Base-by-base conservation (phyloP, 2,888 invertebrate genomes). In the Callimorpha dominula region DNA sequence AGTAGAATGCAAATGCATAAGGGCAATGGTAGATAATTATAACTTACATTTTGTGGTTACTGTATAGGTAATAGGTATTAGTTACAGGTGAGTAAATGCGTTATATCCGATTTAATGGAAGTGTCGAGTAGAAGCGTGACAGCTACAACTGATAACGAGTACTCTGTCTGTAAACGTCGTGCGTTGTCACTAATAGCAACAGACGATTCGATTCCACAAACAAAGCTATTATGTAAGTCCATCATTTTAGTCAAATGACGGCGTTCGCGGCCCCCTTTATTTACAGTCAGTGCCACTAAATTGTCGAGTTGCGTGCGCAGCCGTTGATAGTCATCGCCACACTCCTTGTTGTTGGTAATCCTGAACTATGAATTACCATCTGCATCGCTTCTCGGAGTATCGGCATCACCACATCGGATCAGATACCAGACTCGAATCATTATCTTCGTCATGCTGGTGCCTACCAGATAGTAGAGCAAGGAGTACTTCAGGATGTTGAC, bases 291-390 rank as follows among this genome's bases (percentile, higher is more conserved):
- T 63, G 69, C 20, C 69, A 64, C 31, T 20, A 70, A 64, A 70
- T 64, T 50, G 52, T 0, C 52, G 15, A 43, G 43, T 70, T 43
- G 70, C 70, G 70, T 70, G 69, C 52, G 31, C 62, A 14, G 31
- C 12, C 42, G 17, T 42, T 31, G 64, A 70, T 70, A 70, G 20
- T 14, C 42, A 70, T 70, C 67, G 67, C 43, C 31, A 20, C 14
- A 15, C 46, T 43, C 20, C 60, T n/a, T 11, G 31, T 15, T 43
- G 65, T n/a, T 49, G 65, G 43, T 9, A 17, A 54, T 57, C 57
- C 31, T 12, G 17, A 17, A n/a, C 43, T 63, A 54, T 54, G 42
- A 67, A 54, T 54, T 40, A 65, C 14, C 17, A 31, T 2, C 31
- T 31, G 31, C 31, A 17, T 17, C 40, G 12, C 40, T 65, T 49